A percentile compares a stretch with the other conserved stretches of the same genome.
Evolutionary conservation across 1,140 invertebrate genomes (phyloP).

Genomic region (Propsilocerus akamusi): DNA sequence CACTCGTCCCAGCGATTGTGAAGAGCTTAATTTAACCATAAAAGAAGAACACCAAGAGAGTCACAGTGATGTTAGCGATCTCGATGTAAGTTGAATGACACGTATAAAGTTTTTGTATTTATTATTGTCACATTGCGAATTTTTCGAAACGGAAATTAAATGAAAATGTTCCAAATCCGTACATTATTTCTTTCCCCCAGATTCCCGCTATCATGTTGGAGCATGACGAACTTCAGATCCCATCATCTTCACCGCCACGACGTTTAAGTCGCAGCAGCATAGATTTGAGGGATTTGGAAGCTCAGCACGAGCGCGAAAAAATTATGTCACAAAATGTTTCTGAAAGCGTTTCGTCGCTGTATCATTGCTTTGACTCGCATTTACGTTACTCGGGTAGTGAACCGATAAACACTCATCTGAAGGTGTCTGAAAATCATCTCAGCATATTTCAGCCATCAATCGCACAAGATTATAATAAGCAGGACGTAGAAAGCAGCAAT

Average conservation of each 20-base stretch:
- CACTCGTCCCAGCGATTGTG: conserved; percentile 42
- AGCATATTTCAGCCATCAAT: neutral
- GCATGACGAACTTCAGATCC: conserved; percentile 22
- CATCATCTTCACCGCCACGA: conserved; percentile 20
- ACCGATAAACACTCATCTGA: neutral
- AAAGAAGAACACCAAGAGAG: conserved; percentile 24
- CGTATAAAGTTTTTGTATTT: too few relatives aligned
- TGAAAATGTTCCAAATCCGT: too few relatives aligned
- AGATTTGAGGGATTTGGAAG: conserved; percentile 22
- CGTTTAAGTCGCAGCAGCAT: conserved; percentile 24
- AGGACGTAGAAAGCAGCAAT: too few relatives aligned
- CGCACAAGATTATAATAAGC: neutral
- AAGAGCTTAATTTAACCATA: conserved; percentile 21
- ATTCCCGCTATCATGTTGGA: conserved; percentile 8
- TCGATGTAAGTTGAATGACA: conserved; percentile 21
- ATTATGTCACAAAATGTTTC: conserved; percentile 1
- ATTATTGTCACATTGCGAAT: too few relatives aligned
- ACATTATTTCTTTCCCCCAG: neutral
- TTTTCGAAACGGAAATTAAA: too few relatives aligned
- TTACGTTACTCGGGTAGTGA: neutral
- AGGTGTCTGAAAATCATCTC: neutral
- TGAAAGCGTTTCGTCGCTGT: neutral
- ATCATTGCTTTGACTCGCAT: neutral
- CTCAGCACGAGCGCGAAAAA: conserved; percentile 12
- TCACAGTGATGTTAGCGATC: conserved; percentile 30